Base-by-base conservation (phyloP, 2,797 vertebrate genomes). In the Enteromius anoplus region DNA sequence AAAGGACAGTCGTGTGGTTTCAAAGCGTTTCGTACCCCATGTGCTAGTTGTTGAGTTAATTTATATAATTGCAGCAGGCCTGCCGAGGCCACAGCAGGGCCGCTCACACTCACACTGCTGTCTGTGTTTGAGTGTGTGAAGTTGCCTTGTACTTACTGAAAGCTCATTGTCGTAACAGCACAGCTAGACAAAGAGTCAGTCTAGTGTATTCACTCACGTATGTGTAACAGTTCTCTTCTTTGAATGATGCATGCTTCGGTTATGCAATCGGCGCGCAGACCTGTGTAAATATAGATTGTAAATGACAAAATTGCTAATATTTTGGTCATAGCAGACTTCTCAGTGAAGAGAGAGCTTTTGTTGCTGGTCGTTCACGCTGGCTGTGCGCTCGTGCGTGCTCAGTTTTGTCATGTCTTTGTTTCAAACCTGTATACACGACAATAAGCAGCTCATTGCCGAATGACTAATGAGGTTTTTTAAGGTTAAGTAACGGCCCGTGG, bases 71-170 rank as follows among this genome's bases (percentile, higher is more conserved):
- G 14, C 21, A 64, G 42, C 58, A 70, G 66, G 78, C 66, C 78
- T 55, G 49, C 37, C 17, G 64, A 71, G 78, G 66, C 68, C 79
- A 3, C 5, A 51, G 58, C 29, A 73, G 29, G 79, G 69, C 80
- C 79, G 69, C 79, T 62, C 21, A 17, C 68, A 32, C 58, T 17
- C 79, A 70, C 55, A 81, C 42, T 64, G 42, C 8, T 62, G 65
- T 40, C 5, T 88, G 55, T 65, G 75, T 40, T 7, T 88, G 49
- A 79, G 12, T 85, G n/a, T 85, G 37, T 85, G 37, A 81, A 72
- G 79, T 81, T 81, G 53, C 79, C 69, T 72, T 62, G 69, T 72
- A 72, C 80, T 73, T 51, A 73, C 37, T 73, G 55, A 37, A 81
- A 47, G 69, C 80, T 73, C 69, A 64, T 73, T 73, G 79, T 81